These are phyloP conservation scores for Prunella strophiata DNA, from an alignment of 2,797 vertebrate species.

Conservation along the genomic window DNA sequence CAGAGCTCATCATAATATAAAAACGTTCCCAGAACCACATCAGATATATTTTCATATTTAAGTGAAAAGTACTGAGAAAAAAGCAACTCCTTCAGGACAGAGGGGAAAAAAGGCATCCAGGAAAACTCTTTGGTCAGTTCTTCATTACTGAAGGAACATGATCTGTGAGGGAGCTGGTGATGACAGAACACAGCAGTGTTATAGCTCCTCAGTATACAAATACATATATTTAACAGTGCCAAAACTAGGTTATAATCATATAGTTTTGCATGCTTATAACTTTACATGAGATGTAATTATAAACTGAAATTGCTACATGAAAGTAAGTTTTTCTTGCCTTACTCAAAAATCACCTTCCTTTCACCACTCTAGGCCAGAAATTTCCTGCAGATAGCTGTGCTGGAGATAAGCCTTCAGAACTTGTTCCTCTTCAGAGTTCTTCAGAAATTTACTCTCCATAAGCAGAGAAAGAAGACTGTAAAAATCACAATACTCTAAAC, in stretches of 20 bases:
- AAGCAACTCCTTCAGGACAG: background rate
- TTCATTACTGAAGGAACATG: background rate
- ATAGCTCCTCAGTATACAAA: background rate
- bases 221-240: background rate
- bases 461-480: background rate
- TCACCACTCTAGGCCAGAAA: background rate
- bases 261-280: background rate
- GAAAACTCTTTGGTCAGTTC: background rate
- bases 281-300: background rate
- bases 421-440: background rate
- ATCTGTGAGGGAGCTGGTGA: background rate
- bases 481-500: background rate
- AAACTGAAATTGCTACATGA: background rate
- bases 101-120: fast-evolving
- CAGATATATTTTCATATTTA: background rate
- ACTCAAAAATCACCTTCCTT: background rate
- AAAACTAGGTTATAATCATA: background rate
- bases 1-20: conserved; percentile 46
- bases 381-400: background rate
- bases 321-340: background rate
- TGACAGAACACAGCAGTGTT: background rate
- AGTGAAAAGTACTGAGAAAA: background rate
- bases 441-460: background rate
- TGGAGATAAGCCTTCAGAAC: background rate
- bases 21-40: background rate